These are phyloP conservation scores for Branchinecta sandiegonensis DNA, from an alignment of 2,888 invertebrate genomes.

Conservation along the genomic window DNA sequence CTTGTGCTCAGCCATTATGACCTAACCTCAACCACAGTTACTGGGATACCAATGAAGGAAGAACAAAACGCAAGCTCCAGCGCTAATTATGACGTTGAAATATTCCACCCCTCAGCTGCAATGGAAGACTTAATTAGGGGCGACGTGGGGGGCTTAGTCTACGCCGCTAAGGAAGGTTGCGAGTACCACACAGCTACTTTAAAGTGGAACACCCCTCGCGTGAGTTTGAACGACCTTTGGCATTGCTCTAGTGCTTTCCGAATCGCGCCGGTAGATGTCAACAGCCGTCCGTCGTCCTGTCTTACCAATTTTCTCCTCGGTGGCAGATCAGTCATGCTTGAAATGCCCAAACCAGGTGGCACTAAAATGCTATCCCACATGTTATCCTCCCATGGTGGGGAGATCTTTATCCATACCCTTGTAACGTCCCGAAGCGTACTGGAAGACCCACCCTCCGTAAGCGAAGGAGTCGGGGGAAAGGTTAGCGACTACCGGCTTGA, in stretches of 20 bases:
- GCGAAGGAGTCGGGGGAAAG: slow-evolving; percentile 83
- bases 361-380: slow-evolving; percentile 83
- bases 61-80: slow-evolving; percentile 96
- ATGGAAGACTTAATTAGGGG: background rate
- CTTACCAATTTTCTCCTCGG: slow-evolving; percentile 92
- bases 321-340: slow-evolving; percentile 74
- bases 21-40: slow-evolving; percentile 88
- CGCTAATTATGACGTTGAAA: slow-evolving; percentile 96
- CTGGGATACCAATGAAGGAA: slow-evolving; percentile 99
- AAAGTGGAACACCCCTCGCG: slow-evolving; percentile 95
- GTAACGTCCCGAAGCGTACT: slow-evolving; percentile 67
- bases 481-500: slow-evolving; percentile 76
- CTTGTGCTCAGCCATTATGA: slow-evolving; percentile 55
- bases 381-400: slow-evolving; percentile 83
- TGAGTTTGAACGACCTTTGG: slow-evolving; percentile 57
- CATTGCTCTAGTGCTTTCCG: slow-evolving; percentile 71
- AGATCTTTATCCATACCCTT: slow-evolving; percentile 85
- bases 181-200: slow-evolving; percentile 72
- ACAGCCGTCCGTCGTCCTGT: slow-evolving; percentile 85
- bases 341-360: slow-evolving; percentile 62
- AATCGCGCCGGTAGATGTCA: slow-evolving; percentile 91
- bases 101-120: slow-evolving; percentile 73
- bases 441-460: slow-evolving; percentile 88
- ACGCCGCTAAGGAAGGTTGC: slow-evolving; percentile 54
- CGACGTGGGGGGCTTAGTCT: slow-evolving; percentile 38